These are phyloP conservation scores for Tridacna gigas DNA, from an alignment of 2,888 invertebrate species.

Conservation along the genomic window DNA sequence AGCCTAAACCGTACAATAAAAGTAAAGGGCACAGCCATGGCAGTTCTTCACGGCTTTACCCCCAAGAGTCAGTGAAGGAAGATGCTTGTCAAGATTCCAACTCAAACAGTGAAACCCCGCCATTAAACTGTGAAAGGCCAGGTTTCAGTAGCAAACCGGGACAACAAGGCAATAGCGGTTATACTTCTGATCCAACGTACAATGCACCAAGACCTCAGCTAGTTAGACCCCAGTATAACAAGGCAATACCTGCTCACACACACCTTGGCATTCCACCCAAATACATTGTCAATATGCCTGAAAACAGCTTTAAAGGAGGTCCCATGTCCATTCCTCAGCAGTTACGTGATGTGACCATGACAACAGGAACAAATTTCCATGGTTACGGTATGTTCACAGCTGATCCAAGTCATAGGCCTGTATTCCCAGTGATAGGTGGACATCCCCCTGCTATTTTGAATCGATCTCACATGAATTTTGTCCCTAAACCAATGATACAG, in stretches of 20 bases:
- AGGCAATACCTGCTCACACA: conserved; percentile 74
- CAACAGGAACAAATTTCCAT: conserved; percentile 37
- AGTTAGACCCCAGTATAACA: conserved; percentile 52
- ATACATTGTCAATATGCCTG: conserved; percentile 75
- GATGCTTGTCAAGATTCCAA: conserved; percentile 27
- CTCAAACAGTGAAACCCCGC: conserved; percentile 48
- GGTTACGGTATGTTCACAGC: conserved; percentile 30
- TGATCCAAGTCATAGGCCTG: conserved; percentile 35
- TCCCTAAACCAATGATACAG: conserved; percentile 10
- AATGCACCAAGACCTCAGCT: conserved; percentile 47
- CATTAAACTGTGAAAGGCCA: conserved; percentile 27
- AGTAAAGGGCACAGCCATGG: conserved; percentile 43
- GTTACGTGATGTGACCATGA: conserved; percentile 47
- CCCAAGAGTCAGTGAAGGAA: conserved; percentile 6
- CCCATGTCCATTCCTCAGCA: conserved; percentile 56
- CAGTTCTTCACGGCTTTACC: not conserved
- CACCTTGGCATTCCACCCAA: conserved; percentile 66
- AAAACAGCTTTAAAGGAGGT: conserved; percentile 58
- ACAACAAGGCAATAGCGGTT: conserved; percentile 61
- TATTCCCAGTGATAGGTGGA: conserved; percentile 23
- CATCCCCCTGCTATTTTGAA: conserved; percentile 17
- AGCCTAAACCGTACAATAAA: conserved; percentile 30
- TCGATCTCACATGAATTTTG: conserved; percentile 29
- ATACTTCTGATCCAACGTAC: conserved; percentile 73
- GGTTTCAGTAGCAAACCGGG: conserved; percentile 4